A percentile compares a stretch with the other conserved stretches of the same genome.
Conservation (phyloP, 2,113 vertebrate genomes). For the Neolamprologus devosi region DNA sequence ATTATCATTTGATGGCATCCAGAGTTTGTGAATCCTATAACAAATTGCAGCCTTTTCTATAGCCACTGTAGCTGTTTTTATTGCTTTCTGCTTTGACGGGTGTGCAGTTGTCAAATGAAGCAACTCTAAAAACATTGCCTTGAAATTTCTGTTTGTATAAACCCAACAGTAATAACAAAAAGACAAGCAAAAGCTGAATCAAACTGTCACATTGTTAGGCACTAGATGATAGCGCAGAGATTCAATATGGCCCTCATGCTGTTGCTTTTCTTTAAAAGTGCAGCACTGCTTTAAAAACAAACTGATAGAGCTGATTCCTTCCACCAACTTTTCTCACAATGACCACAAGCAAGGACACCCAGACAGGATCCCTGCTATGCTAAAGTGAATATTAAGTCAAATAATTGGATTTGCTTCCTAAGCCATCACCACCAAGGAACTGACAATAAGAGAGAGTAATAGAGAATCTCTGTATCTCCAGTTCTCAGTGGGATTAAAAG, state of each 20-base stretch:
- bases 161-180: neutral
- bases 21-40: neutral
- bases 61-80: neutral
- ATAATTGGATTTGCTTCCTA: constrained; percentile 64
- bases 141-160: neutral
- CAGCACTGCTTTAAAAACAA: neutral
- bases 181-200: neutral
- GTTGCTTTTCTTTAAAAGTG: neutral
- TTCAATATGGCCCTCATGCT: neutral
- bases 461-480: constrained; percentile 50
- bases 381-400: constrained; percentile 62
- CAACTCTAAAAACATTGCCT: neutral
- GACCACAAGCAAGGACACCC: constrained; percentile 41
- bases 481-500: constrained; percentile 45
- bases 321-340: constrained; percentile 16
- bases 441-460: constrained; percentile 35
- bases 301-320: constrained; percentile 8
- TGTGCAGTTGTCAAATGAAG: neutral
- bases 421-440: constrained; percentile 38
- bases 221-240: neutral
- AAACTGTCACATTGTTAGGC: neutral
- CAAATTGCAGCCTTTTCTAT: neutral
- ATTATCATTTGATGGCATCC: neutral
- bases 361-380: constrained; percentile 11
- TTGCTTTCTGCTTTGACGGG: neutral